These are phyloP conservation scores for Pangasius djambal DNA, from an alignment of 2,797 vertebrate genomes.

Conservation along the genomic window DNA sequence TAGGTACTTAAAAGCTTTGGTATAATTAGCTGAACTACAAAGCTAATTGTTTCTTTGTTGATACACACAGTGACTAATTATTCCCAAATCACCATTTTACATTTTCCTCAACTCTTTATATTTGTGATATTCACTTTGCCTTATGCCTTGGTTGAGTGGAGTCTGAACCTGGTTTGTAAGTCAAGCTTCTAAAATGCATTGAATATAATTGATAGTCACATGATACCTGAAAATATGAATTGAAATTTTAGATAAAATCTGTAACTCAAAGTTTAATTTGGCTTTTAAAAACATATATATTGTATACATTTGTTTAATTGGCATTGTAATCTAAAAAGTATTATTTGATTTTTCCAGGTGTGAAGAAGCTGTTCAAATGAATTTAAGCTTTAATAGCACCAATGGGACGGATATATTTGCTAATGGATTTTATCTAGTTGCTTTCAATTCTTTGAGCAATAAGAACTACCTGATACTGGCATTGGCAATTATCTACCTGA, in stretches of 20 bases:
- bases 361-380: slow-evolving; percentile 40
- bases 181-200: neutral
- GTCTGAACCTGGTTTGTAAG: slow-evolving; percentile 11
- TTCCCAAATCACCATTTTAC: slow-evolving; percentile 38
- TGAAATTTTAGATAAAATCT: neutral
- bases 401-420: slow-evolving; percentile 28
- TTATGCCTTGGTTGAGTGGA: neutral
- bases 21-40: slow-evolving; percentile 20
- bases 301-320: neutral
- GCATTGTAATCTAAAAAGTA: neutral
- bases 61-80: slow-evolving; percentile 47
- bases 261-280: neutral
- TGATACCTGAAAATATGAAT: neutral
- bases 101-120: slow-evolving; percentile 20
- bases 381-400: slow-evolving; percentile 14
- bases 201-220: neutral
- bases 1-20: slow-evolving; percentile 27
- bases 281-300: neutral
- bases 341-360: slow-evolving; percentile 4
- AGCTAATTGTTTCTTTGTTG: slow-evolving; percentile 42
- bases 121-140: neutral
- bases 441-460: slow-evolving; percentile 33
- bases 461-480: slow-evolving; percentile 57
- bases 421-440: slow-evolving; percentile 50
- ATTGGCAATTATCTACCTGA: slow-evolving; percentile 53